A percentile compares a stretch with the other conserved stretches of the same genome.
These are phyloP conservation scores for Phylloscopus collybita DNA, from an alignment of 2,797 vertebrate species.

Conservation along the genomic window DNA sequence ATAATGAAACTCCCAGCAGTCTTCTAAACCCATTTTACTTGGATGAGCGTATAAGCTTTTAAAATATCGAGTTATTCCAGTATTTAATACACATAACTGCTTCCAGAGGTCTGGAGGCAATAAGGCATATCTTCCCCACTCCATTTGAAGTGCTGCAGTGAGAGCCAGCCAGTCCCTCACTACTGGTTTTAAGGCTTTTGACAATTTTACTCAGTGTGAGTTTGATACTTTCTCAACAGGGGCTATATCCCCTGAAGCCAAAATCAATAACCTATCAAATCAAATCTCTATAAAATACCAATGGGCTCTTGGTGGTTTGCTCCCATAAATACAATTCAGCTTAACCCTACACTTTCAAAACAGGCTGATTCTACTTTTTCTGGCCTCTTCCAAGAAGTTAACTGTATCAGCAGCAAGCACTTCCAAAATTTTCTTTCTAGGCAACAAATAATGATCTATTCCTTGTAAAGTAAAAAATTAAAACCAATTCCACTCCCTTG, in stretches of 20 bases:
- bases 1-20: conserved; percentile 79
- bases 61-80: conserved; percentile 82
- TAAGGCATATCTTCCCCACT: conserved; percentile 73
- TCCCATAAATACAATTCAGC: conserved; percentile 71
- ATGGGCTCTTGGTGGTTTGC: conserved; percentile 65
- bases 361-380: conserved; percentile 56
- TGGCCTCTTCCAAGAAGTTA: conserved; percentile 54
- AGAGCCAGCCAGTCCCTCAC: conserved; percentile 62
- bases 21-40: conserved; percentile 82
- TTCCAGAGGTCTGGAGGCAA: conserved; percentile 77
- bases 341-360: conserved; percentile 65
- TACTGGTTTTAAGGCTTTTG: conserved; percentile 68
- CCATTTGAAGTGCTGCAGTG: conserved; percentile 63
- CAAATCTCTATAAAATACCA: conserved; percentile 77
- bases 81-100: conserved; percentile 82
- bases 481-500: neutral
- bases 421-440: conserved; percentile 47
- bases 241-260: conserved; percentile 73
- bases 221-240: conserved; percentile 74
- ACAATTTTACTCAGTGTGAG: conserved; percentile 78
- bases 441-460: conserved; percentile 40
- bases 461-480: neutral
- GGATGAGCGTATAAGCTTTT: conserved; percentile 80
- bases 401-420: conserved; percentile 11
- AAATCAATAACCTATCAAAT: conserved; percentile 83